phyloP scores from a whole-genome alignment of 2,888 invertebrate genomes.

The Xestia xanthographa region DNA sequence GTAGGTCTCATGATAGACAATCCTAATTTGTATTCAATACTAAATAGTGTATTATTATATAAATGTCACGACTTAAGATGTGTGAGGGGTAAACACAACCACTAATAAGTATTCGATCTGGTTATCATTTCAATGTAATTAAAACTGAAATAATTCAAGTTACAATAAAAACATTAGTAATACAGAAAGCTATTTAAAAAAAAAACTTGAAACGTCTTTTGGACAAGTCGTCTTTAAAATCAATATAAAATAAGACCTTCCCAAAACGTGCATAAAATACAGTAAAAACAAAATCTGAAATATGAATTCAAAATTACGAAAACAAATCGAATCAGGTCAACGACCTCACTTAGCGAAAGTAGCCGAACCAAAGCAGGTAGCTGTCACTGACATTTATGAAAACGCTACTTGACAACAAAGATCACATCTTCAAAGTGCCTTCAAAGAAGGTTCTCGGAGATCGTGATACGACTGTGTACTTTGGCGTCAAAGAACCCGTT shows the following conservation, averaged over 20 bases:
- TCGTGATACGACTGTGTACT: conserved; percentile 30
- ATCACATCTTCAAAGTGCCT: conserved; percentile 26
- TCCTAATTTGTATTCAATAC: background rate
- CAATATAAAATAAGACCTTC: background rate
- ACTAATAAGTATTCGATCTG: background rate
- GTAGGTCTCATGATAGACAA: background rate
- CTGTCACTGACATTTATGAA: conserved; percentile 4
- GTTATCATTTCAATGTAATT: background rate
- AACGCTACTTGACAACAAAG: conserved; percentile 12
- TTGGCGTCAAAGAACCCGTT: background rate
- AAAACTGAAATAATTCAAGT: too few relatives aligned
- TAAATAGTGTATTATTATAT: background rate
- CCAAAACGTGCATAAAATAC: background rate
- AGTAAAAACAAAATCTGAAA: conserved; percentile 1
- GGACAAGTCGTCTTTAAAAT: background rate
- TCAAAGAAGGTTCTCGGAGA: conserved; percentile 10
- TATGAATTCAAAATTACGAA: conserved; percentile 8
- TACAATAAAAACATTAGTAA: background rate
- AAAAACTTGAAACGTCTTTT: background rate
- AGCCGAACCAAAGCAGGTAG: conserved; percentile 16
- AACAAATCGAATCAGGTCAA: conserved; percentile 11
- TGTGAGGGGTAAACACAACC: background rate
- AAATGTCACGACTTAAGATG: background rate
- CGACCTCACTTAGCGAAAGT: conserved; percentile 14
- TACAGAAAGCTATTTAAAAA: background rate